Conservation (phyloP, 2,797 vertebrate genomes). For the Craterocephalus amniculus region DNA sequence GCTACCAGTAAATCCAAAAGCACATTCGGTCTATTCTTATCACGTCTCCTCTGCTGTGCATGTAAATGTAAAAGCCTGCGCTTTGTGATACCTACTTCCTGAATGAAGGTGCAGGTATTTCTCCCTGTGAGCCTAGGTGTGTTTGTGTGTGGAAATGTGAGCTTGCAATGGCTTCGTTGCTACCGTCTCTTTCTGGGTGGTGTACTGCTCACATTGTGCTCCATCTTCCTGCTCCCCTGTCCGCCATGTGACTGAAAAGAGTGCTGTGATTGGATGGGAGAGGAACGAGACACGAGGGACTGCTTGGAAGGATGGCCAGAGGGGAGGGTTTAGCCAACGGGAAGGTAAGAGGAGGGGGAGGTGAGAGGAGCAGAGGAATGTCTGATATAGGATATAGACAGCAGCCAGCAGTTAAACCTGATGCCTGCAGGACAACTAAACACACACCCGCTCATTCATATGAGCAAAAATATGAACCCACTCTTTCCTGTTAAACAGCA, state of each 20-base stretch:
- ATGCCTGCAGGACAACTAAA: neutral
- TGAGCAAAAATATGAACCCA: neutral
- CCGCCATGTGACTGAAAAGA: conserved; percentile 72
- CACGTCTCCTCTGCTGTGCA: conserved; percentile 11
- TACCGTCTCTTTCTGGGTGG: conserved; percentile 61
- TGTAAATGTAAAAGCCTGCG: conserved; percentile 31
- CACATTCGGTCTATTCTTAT: conserved; percentile 26
- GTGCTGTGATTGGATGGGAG: conserved; percentile 70
- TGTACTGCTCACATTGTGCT: conserved; percentile 72
- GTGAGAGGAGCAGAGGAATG: conserved; percentile 31
- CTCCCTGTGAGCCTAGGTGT: conserved; percentile 29
- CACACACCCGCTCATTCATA: neutral
- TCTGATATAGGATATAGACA: conserved; percentile 40
- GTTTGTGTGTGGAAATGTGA: conserved; percentile 20
- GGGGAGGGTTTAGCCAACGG: conserved; percentile 42
- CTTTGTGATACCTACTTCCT: conserved; percentile 59
- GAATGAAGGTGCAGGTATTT: conserved; percentile 31
- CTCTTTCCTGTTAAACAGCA: neutral
- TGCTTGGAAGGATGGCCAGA: conserved; percentile 41
- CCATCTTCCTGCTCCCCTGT: conserved; percentile 77
- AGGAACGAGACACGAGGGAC: conserved; percentile 54
- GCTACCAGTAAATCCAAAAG: conserved; percentile 45
- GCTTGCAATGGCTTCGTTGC: conserved; percentile 48
- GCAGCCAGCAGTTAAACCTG: neutral
- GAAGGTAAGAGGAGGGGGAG: conserved; percentile 16